A percentile compares a stretch with the other conserved stretches of the same genome.
phyloP scores from a whole-genome alignment of 2,113 vertebrate genomes.

The Hippocampus abdominalis region DNA sequence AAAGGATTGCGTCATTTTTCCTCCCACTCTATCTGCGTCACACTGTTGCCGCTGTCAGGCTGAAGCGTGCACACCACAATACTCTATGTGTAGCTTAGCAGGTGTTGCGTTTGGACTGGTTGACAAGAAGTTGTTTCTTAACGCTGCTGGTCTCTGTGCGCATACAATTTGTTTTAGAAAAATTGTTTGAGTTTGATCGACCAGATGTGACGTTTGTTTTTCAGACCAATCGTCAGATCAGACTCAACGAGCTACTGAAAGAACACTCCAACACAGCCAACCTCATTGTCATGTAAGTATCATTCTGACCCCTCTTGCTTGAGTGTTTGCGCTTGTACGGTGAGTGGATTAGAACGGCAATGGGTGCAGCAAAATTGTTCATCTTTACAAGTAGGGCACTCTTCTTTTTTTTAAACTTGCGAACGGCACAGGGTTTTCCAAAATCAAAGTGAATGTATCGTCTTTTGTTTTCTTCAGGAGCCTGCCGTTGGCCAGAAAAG shows the following conservation, averaged over 20 bases:
- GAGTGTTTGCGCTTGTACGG: conserved; percentile 21
- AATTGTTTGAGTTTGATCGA: neutral
- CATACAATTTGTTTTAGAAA: neutral
- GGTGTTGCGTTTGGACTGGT: neutral
- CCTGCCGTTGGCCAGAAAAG: conserved; percentile 92
- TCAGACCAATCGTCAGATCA: conserved; percentile 90
- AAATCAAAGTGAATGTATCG: neutral
- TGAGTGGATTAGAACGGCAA: neutral
- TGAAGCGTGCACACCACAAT: no score
- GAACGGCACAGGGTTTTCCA: neutral
- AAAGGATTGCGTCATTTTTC: no score
- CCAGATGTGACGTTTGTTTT: neutral
- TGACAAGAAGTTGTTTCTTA: neutral
- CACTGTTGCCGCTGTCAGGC: no score
- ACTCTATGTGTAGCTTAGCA: no score
- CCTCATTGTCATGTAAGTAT: conserved; percentile 87
- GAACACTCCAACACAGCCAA: conserved; percentile 94
- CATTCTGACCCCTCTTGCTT: neutral
- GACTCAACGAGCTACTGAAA: conserved; percentile 92
- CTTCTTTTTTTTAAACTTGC: neutral
- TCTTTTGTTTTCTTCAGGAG: conserved; percentile 73
- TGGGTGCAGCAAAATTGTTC: no score
- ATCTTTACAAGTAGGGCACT: neutral
- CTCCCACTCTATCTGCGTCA: no score
- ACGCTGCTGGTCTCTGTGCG: neutral